Evolutionary conservation across 2,888 invertebrate genomes (phyloP).

Genomic region (Eupsilia transversa): DNA sequence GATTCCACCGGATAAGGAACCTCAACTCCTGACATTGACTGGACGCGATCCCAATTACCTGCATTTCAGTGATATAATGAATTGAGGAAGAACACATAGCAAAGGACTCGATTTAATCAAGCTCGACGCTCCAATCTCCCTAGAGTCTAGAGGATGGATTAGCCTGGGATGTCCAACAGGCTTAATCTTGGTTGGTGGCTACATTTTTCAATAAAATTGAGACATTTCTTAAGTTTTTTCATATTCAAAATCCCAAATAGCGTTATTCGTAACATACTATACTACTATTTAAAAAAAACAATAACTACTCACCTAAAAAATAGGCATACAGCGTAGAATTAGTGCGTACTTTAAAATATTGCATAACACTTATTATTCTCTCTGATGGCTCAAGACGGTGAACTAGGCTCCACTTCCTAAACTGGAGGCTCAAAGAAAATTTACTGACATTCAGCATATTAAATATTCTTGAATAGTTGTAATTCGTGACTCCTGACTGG

Average conservation of each 20-base stretch:
- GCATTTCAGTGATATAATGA: constrained; percentile 1
- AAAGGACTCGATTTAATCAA: not conserved
- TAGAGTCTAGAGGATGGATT: not conserved
- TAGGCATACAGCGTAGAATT: constrained; percentile 84
- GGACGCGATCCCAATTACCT: constrained; percentile 81
- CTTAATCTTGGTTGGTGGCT: too few species aligned
- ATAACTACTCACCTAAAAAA: constrained; percentile 78
- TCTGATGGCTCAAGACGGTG: constrained; percentile 47
- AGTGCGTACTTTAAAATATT: constrained; percentile 85
- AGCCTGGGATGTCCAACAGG: not conserved
- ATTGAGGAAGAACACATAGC: not conserved
- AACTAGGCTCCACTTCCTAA: constrained; percentile 63
- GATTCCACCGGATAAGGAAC: constrained; percentile 83
- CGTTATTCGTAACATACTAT: not conserved
- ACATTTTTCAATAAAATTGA: not conserved
- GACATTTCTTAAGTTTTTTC: not conserved
- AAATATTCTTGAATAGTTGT: constrained; percentile 80
- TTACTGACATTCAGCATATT: constrained; percentile 78
- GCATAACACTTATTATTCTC: constrained; percentile 76
- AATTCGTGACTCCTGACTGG: constrained; percentile 76
- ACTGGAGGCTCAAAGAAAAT: constrained; percentile 71
- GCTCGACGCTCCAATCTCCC: not conserved
- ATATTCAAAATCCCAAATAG: not conserved
- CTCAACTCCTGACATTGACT: constrained; percentile 81
- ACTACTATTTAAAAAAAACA: not conserved